phyloP scores from a whole-genome alignment of 2,888 invertebrate species.

The Atethmia centrago region DNA sequence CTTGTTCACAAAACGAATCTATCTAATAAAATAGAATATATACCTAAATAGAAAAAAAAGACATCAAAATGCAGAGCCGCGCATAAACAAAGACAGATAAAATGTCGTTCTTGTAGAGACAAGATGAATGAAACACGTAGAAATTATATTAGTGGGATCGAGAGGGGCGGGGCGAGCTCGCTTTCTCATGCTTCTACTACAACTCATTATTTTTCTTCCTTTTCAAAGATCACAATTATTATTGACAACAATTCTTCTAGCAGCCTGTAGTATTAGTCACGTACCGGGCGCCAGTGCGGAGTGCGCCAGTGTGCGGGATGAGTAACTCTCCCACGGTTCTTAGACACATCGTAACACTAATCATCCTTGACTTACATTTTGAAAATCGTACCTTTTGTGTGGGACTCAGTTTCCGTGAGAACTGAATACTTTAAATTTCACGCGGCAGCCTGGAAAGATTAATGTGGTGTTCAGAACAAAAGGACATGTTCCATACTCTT shows the following conservation, averaged over 20 bases:
- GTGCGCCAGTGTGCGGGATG: conserved; percentile 71
- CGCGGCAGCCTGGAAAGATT: conserved; percentile 74
- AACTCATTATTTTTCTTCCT: conserved; percentile 72
- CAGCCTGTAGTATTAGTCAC: conserved; percentile 72
- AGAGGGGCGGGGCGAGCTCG: conserved; percentile 65
- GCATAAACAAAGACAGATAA: conserved; percentile 73
- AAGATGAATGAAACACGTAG: conserved; percentile 80
- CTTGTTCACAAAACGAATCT: conserved; percentile 69
- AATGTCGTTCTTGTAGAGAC: conserved; percentile 72
- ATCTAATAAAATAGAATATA: conserved; percentile 57
- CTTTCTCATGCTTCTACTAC: conserved; percentile 73
- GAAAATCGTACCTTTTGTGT: conserved; percentile 88
- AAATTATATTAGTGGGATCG: conserved; percentile 64
- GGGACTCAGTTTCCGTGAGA: conserved; percentile 87
- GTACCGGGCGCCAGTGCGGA: conserved; percentile 60
- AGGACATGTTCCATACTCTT: conserved; percentile 54
- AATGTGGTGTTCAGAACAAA: conserved; percentile 72
- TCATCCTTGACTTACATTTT: conserved; percentile 89
- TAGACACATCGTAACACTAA: conserved; percentile 81
- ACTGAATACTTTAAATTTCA: conserved; percentile 82
- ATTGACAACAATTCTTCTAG: conserved; percentile 74
- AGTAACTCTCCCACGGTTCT: conserved; percentile 85
- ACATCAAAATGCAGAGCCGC: conserved; percentile 72
- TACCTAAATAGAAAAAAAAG: conserved; percentile 68
- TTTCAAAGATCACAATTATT: conserved; percentile 72